Evolutionary conservation across 2,797 vertebrate genomes (phyloP), one percentile per base, ranked within the genome.

Genomic region (Nannoperca obscura): DNA sequence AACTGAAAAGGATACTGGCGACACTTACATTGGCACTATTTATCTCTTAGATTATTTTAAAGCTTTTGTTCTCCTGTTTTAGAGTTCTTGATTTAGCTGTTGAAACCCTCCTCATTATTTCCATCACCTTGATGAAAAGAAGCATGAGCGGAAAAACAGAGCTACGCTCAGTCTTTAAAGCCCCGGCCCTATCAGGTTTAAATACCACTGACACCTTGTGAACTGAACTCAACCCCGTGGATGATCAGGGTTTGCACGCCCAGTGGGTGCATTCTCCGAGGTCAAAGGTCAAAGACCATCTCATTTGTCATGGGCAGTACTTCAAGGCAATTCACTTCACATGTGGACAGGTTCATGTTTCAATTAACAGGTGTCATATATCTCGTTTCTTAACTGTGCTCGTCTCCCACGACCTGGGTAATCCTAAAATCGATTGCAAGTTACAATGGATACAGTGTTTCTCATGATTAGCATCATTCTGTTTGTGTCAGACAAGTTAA

Each of bases 51-150:
- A 63, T 88, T 42, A 74, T 80, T 75, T 90, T 40, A 60, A 78
- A 80, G 65, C 66, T 70, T 50, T 32, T 47, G 55, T 84, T 82
- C 70, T 81, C 84, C 81, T 79, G 66, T 70, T 88, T 83, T 73
- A 80, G 77, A 84, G 64, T 84, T 85, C 85, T 87, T 86, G 72
- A 72, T 89, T 88, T 85, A 88, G 85, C 82, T 8, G 7, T 46
- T 66, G 66, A 78, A 82, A 73, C 83, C 74, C 72, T 73, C 62
- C 88, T 89, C 83, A 87, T 91, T 87, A 91, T 92, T 90, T 92
- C 88, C 88, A 88, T 89, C 88, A 88, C 86, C 80, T 88, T 80
- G 63, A 84, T 90, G 83, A 91, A 86, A 92, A 92, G 84, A 83
- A 87, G 84, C 82, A 86, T 59, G 83, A 84, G 85, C 20, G 88